Evolutionary conservation across 2,113 vertebrate species (phyloP), one percentile per base, ranked within the genome.

Genomic region (Heterochromis multidens): DNA sequence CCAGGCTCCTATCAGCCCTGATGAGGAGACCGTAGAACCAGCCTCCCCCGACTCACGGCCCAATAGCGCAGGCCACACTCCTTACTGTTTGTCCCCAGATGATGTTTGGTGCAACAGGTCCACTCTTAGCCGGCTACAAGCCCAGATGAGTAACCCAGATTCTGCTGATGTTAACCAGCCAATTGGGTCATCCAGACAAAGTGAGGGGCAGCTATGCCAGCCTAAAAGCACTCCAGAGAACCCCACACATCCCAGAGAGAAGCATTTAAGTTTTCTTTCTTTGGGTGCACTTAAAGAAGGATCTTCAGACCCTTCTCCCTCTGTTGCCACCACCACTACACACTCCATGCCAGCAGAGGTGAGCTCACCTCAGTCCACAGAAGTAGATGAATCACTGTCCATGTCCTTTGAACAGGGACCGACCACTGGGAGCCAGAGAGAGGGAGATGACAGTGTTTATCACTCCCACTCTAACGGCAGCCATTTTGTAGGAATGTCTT

Each of bases 351-450:
- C 97, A 0, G 98, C 98, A 0, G 98, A 99, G 90, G 97, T 98
- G 81, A 97, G 98, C n/a, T 99, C 98, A 0, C 98, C 98, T 0
- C 98, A 99, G 87, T 99, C 98, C 78, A 99, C 98, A 1, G 98
- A 99, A 91, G 97, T 99, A 40, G 98, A 99, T 1, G 97, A 99
- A 85, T 99, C 98, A 0, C 95, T 99, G 4, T 99, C 98, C 0
- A 97, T 97, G 74, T 99, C 98, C 59, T 97, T 98, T 0, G 98
- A 99, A 95, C 98, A 99, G 88, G 97, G 97, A 1, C 94, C 96
- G 0, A 95, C 96, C 0, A 89, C 95, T 37, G 95, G 61, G 93
- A 97, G 90, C 92, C 97, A 85, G 92, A 95, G 0, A 86, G 96
- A 95, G 77, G 61, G 95, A 77, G 90, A 97, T 58, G 14, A 94